A percentile compares a stretch with the other conserved stretches of the same genome.
Conservation (phyloP, 30 jellyfish, hydroid and myxozoan genomes). For the Chrysaora quinquecirrha region DNA sequence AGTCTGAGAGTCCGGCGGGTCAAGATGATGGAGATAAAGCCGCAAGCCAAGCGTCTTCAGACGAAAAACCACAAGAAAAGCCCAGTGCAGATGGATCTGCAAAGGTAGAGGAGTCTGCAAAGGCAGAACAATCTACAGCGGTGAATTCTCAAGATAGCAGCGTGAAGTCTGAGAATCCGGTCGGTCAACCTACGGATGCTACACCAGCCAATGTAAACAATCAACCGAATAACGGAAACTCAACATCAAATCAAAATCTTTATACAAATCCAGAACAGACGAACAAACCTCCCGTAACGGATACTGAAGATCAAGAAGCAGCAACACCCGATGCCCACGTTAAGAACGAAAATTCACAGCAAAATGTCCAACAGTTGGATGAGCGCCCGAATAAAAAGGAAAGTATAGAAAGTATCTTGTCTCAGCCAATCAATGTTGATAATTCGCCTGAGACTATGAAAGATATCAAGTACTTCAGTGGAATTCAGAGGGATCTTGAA, state of each 20-base stretch:
- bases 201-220: not conserved
- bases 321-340: conserved; percentile 70
- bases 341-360: conserved; percentile 18
- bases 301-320: conserved; percentile 59
- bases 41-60: not conserved
- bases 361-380: not conserved
- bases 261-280: conserved; percentile 53
- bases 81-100: not conserved
- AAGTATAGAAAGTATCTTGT: not conserved
- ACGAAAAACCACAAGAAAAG: not conserved
- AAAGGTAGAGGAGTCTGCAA: not conserved
- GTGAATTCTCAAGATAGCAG: not conserved
- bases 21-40: no score
- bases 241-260: conserved; percentile 25
- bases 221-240: conserved; percentile 9
- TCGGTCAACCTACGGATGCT: not conserved
- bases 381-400: conserved; percentile 6
- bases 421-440: conserved; percentile 25
- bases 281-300: conserved; percentile 57
- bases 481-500: conserved; percentile 57
- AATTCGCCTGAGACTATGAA: conserved; percentile 62
- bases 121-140: not conserved
- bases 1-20: not conserved
- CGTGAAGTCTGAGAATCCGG: not conserved
- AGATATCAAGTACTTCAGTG: conserved; percentile 58